Evolutionary conservation across 2,113 vertebrate genomes (phyloP).

Genomic region (Sminthopsis crassicaudata): DNA sequence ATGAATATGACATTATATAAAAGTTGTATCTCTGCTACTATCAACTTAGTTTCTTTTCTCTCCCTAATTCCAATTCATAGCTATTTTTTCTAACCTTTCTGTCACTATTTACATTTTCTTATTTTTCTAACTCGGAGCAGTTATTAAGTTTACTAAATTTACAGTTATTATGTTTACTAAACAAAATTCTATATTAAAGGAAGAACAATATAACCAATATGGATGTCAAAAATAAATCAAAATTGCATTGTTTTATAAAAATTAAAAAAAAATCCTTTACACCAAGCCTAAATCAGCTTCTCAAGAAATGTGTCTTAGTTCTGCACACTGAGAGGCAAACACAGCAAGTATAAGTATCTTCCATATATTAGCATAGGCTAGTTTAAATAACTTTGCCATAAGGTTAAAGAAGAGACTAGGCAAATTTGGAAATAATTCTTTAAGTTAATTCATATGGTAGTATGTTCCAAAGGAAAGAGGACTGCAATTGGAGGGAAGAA

Average conservation of each 20-base stretch:
- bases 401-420: neutral
- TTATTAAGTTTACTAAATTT: too few species aligned
- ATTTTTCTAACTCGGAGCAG: constrained; percentile 24
- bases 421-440: neutral
- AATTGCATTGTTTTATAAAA: constrained; percentile 74
- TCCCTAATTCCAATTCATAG: neutral
- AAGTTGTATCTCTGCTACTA: neutral
- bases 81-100: neutral
- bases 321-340: neutral
- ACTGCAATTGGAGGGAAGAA: neutral
- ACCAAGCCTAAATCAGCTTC: neutral
- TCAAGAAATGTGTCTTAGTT: neutral
- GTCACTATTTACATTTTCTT: constrained; percentile 30
- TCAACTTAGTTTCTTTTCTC: neutral
- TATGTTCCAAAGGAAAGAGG: neutral
- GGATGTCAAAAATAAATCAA: constrained; percentile 68
- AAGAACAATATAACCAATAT: constrained; percentile 55
- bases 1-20: neutral
- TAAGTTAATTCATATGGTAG: neutral
- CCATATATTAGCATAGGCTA: neutral
- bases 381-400: neutral
- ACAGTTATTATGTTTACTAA: too few species aligned
- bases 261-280: neutral
- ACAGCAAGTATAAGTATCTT: neutral
- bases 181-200: constrained; percentile 61